phyloP scores from a whole-genome alignment of 2,888 invertebrate genomes.

The Troides aeacus region DNA sequence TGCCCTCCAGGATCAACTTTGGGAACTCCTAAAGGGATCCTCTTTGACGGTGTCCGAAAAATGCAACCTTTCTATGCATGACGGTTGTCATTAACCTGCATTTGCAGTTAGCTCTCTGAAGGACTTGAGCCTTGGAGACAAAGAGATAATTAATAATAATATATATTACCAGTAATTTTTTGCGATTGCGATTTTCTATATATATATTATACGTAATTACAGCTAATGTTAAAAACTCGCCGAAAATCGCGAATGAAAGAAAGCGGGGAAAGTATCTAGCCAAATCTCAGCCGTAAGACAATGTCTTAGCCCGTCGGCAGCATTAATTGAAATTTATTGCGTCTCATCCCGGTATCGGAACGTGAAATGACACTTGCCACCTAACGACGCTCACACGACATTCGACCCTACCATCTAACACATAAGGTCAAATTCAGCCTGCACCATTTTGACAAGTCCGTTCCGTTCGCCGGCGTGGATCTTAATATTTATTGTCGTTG shows the following conservation, averaged over 20 bases:
- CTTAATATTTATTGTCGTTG: slow-evolving; percentile 60
- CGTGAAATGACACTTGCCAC: slow-evolving; percentile 53
- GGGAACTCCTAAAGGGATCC: too few species aligned
- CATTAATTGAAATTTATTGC: slow-evolving; percentile 78
- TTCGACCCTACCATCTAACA: slow-evolving; percentile 38
- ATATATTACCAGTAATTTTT: too few species aligned
- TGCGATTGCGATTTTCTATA: too few species aligned
- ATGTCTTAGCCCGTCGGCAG: slow-evolving; percentile 65
- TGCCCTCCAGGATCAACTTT: too few species aligned
- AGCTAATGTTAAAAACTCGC: neutral
- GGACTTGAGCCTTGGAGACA: too few species aligned
- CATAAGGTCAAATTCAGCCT: slow-evolving; percentile 41
- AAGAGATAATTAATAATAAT: too few species aligned
- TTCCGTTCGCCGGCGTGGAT: slow-evolving; percentile 46
- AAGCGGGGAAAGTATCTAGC: slow-evolving; percentile 48
- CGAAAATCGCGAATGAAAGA: slow-evolving; percentile 34
- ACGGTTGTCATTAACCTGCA: too few species aligned
- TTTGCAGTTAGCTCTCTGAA: too few species aligned
- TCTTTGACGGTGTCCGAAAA: too few species aligned
- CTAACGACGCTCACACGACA: slow-evolving; percentile 35
- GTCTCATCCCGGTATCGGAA: slow-evolving; percentile 58
- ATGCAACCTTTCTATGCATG: too few species aligned
- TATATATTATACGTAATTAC: too few species aligned
- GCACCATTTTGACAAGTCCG: slow-evolving; percentile 39
- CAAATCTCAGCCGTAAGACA: slow-evolving; percentile 68